Conservation (phyloP, 1,140 invertebrate species). For the Linepithema humile region DNA sequence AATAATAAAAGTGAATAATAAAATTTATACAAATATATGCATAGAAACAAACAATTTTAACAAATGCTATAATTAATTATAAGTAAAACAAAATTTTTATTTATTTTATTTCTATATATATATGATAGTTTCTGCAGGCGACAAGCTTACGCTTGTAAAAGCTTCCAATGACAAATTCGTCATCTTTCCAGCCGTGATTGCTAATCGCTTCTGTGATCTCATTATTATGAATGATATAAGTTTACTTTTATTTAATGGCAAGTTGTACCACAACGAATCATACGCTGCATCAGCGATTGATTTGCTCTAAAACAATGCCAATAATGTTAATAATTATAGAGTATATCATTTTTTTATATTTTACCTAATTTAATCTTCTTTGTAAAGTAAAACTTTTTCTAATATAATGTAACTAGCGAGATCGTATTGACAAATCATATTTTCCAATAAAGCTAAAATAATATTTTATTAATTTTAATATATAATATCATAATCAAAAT, state of each 20-base stretch:
- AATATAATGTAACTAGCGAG: too few relatives aligned
- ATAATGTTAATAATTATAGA: neutral
- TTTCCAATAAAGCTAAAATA: too few relatives aligned
- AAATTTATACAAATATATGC: neutral
- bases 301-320: conserved; percentile 38
- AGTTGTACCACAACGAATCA: conserved; percentile 42
- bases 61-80: neutral
- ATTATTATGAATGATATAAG: conserved; percentile 45
- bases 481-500: too few relatives aligned
- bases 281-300: conserved; percentile 37
- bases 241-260: conserved; percentile 32
- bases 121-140: neutral
- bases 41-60: neutral
- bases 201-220: conserved; percentile 37
- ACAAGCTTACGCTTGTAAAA: conserved; percentile 38
- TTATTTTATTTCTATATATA: neutral
- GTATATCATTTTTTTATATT: neutral
- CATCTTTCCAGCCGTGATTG: conserved; percentile 50
- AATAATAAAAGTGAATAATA: neutral
- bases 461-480: too few relatives aligned
- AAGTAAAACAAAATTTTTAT: conserved; percentile 5
- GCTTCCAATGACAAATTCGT: conserved; percentile 39
- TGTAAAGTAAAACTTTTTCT: neutral
- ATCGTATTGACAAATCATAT: neutral
- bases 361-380: neutral